phyloP scores from a whole-genome alignment of 2,797 vertebrate species.

The Neoniphon sammara region DNA sequence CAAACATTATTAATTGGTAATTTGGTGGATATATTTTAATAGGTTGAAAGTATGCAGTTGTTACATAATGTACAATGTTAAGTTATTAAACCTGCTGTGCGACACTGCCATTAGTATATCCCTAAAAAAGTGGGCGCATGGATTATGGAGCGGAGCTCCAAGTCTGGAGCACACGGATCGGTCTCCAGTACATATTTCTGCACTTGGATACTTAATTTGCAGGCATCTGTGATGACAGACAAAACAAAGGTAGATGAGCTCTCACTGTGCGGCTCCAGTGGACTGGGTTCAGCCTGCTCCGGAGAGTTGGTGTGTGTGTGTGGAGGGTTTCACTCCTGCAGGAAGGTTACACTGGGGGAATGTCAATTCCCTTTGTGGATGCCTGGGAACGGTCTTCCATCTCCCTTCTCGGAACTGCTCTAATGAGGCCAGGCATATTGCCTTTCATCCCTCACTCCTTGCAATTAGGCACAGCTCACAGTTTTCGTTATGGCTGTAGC shows the following conservation, averaged over 20 bases:
- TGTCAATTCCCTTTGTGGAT: slow-evolving; percentile 82
- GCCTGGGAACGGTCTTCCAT: slow-evolving; percentile 80
- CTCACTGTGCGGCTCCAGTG: slow-evolving; percentile 56
- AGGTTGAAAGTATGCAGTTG: slow-evolving; percentile 54
- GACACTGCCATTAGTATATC: slow-evolving; percentile 40
- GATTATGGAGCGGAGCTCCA: slow-evolving; percentile 30
- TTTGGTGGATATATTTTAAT: slow-evolving; percentile 60
- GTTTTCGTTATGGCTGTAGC: slow-evolving; percentile 78
- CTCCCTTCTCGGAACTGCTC: slow-evolving; percentile 79
- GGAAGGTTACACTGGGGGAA: slow-evolving; percentile 77
- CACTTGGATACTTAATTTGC: slow-evolving; percentile 59
- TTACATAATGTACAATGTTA: slow-evolving; percentile 58
- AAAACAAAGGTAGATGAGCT: slow-evolving; percentile 74
- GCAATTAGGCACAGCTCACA: slow-evolving; percentile 80
- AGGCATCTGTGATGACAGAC: slow-evolving; percentile 65
- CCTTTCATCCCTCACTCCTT: slow-evolving; percentile 81
- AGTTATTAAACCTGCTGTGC: slow-evolving; percentile 62
- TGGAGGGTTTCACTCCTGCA: slow-evolving; percentile 71
- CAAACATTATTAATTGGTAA: slow-evolving; percentile 40
- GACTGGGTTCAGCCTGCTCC: slow-evolving; percentile 60
- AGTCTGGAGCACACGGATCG: slow-evolving; percentile 19
- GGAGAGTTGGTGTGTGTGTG: slow-evolving; percentile 61
- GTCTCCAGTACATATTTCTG: slow-evolving; percentile 40
- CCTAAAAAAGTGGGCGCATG: slow-evolving; percentile 49
- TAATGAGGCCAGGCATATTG: slow-evolving; percentile 84